Base-by-base conservation (phyloP, 2,888 invertebrate genomes). In the Plebejus argus region DNA sequence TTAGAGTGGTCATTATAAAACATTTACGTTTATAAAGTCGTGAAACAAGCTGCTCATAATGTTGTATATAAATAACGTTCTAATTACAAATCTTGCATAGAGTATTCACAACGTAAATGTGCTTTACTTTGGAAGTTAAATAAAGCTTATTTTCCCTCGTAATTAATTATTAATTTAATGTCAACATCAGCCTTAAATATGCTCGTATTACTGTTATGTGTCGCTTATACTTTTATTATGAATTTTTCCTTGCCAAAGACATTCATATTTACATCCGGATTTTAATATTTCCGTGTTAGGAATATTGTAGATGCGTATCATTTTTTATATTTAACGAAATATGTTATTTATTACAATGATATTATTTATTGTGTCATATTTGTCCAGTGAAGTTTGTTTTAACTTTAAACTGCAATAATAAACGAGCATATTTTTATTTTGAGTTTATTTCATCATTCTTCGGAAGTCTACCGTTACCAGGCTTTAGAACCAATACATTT, bases 51-150 rank as follows among this genome's bases (percentile, higher is more conserved):
- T 23, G 10, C 28, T 15, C 23, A 28, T 3, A 28, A 66, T 28
- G 15, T 66, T 66, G 0, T 5, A 28, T 28, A 28, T 66, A 28
- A 66, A 66, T 10, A 66, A 28, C 15, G 28, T 15, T 15, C 66
- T 66, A 66, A 66, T 66, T 66, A 66, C 66, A 66, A 66, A 28
- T 15, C 66, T 15, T 28, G 23, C 15, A 66, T 66, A 28, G 66
- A 28, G 23, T 23, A 66, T 61, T 61, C 23, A 66, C 4, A 66
- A 20, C 12, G 12, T 28, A 28, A 66, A 66, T 23, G 28, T 66
- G 61, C 61, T 66, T 66, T 66, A 66, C 28, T 66, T 33, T 66
- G 28, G 18, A 28, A 66, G 66, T 66, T 66, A 66, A 66, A 66
- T 66, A 66, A 66, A 66, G 28, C 66, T 18, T 33, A 66, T 66